Base-by-base conservation (phyloP, 1,140 invertebrate species). In the Chionoecetes opilio region DNA sequence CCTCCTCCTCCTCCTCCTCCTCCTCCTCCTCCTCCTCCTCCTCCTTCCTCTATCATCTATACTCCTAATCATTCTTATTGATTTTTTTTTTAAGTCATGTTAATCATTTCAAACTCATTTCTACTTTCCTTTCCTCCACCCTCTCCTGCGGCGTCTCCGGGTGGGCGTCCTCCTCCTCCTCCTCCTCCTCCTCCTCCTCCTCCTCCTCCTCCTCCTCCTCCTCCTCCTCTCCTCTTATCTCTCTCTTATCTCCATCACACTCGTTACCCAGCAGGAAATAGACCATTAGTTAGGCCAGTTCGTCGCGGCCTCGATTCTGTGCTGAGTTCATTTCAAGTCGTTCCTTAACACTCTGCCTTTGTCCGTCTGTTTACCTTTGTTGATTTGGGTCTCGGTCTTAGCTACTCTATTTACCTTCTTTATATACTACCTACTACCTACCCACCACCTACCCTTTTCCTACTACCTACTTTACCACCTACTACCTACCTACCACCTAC, bases 11-110 rank as follows among this genome's bases (percentile, higher is more conserved):
- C 63, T 75, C 63, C 63, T 75, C 63, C 63, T 75, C 63, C 63
- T 75, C 63, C 21, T 75, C 63, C 63, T n/a, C 63, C 32, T 29
- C 37, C 21, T 38, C 11, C 85, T 87, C 32, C 31, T 37, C 1
- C 37, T 38, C 85, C 85, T 86, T 2, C 85, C 85, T 26, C 37
- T 29, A 21, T 87, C 32, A 87, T 87, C 85, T 32, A 87, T 85
- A n/a, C 82, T 87, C 37, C 85, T 87, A 6, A 17, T 38, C 85
- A 75, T 75, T n/a, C 63, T n/a, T 75, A 75, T 75, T 1, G 2
- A 14, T 53, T 53, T 11, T 53, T 75, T 75, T 21, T n/a, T 26
- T 17, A 1, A 6, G 21, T 75, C 63, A 75, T 75, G 6, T 75
- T 75, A 17, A 75, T n/a, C 63, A 75, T 2, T 1, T 17, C 6